Percentiles rank a stretch among this genome's conserved stretches.
Evolutionary conservation across 2,888 invertebrate species (phyloP).

Genomic region (Watsonalla cultraria): DNA sequence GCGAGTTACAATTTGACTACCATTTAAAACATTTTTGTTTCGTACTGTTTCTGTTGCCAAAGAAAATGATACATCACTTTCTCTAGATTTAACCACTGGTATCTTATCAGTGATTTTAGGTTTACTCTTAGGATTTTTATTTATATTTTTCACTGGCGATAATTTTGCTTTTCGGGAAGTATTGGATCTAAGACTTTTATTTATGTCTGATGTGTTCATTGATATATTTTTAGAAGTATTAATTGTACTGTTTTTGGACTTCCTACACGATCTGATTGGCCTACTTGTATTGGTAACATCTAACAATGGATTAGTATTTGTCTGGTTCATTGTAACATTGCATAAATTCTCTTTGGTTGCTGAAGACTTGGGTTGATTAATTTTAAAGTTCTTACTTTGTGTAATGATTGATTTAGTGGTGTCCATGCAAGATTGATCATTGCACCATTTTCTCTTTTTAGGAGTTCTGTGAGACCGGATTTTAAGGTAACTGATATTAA

Average conservation of each 20-base stretch:
- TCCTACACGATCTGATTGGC: not conserved
- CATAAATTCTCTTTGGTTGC: not conserved
- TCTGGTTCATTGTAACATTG: not conserved
- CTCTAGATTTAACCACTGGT: not conserved
- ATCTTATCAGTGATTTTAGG: not conserved
- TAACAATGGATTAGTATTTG: not conserved
- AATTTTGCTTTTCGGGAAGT: not conserved
- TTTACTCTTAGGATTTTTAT: not conserved
- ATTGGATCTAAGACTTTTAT: not conserved
- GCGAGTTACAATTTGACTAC: constrained; percentile 2
- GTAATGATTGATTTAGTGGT: not conserved
- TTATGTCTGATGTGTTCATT: not conserved
- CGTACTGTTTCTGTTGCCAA: not conserved
- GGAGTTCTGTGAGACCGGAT: constrained; percentile 27
- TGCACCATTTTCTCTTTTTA: not conserved
- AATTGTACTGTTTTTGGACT: not conserved
- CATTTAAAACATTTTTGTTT: not conserved
- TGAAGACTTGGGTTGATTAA: not conserved
- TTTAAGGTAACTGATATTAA: constrained; percentile 19
- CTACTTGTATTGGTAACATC: not conserved
- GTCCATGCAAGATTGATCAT: not conserved
- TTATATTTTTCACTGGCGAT: not conserved
- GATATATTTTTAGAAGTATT: not conserved
- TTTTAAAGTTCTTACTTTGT: not conserved
- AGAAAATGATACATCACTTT: not conserved